A percentile compares a stretch with the other conserved stretches of the same genome.
Evolutionary conservation across 2,113 vertebrate genomes (phyloP).

Genomic region (Sprattus sprattus): DNA sequence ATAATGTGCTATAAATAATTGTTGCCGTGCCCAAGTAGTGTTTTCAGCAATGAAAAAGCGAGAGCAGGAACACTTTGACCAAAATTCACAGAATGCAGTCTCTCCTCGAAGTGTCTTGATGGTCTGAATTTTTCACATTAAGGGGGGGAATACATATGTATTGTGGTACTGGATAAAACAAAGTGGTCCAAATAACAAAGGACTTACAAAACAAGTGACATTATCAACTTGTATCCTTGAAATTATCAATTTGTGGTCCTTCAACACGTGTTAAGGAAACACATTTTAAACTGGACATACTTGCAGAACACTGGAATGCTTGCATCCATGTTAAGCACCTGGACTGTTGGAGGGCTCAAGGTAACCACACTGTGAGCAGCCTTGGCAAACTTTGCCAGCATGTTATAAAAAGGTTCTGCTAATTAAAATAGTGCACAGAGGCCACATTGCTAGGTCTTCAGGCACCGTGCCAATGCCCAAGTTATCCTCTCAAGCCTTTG

Average conservation of each 20-base stretch:
- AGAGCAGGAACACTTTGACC: not conserved
- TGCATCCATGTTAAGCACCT: not conserved
- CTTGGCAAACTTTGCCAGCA: not conserved
- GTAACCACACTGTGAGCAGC: not conserved
- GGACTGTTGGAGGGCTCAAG: not conserved
- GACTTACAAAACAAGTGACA: constrained; percentile 80
- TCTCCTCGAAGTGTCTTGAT: not conserved
- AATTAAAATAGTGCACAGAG: not conserved
- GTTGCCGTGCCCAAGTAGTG: not conserved
- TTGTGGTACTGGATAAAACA: not conserved
- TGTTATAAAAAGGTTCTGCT: not conserved
- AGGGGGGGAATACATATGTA: not conserved
- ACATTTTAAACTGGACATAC: constrained; percentile 74
- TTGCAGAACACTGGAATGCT: not conserved
- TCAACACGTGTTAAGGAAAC: constrained; percentile 81
- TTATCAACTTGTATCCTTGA: constrained; percentile 74
- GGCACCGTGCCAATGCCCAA: not conserved
- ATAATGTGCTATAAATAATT: too few species aligned
- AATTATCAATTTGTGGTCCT: constrained; percentile 77
- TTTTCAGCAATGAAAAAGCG: not conserved
- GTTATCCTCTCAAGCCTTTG: not conserved
- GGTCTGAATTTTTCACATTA: not conserved
- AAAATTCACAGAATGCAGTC: not conserved
- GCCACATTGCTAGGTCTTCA: not conserved
- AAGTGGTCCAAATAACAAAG: constrained; percentile 67